Conservation (phyloP, 2,113 vertebrate species). For the Megalops atlanticus region DNA sequence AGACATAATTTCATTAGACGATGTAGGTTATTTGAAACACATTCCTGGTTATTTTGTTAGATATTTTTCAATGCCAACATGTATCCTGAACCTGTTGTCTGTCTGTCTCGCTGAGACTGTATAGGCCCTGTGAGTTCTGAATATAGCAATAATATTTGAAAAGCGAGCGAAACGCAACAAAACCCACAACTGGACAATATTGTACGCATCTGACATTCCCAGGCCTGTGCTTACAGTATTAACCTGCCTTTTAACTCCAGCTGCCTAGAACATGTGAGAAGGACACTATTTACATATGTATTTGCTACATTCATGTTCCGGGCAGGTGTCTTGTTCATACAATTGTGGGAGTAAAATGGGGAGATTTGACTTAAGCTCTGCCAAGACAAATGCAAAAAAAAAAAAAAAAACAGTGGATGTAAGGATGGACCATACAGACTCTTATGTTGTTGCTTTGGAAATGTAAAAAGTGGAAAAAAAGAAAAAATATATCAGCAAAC, state of each 20-base stretch:
- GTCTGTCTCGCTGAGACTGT: constrained; percentile 28
- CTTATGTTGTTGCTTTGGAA: constrained; percentile 33
- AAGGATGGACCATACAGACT: not conserved
- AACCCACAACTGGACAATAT: constrained; percentile 37
- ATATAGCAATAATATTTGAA: constrained; percentile 72
- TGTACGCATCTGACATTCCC: constrained; percentile 49
- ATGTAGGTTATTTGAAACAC: constrained; percentile 35
- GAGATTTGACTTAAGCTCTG: not conserved
- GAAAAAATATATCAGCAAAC: not conserved
- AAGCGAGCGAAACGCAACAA: constrained; percentile 32
- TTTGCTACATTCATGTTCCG: not conserved
- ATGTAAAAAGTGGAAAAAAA: constrained; percentile 15
- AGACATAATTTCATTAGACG: constrained; percentile 24
- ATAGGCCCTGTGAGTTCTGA: constrained; percentile 47
- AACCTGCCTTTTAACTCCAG: constrained; percentile 66
- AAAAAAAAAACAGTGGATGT: not conserved
- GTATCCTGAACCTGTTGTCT: not conserved
- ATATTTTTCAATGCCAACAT: constrained; percentile 33
- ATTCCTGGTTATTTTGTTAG: constrained; percentile 51
- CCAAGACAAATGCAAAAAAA: constrained; percentile 49
- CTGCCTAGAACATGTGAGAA: constrained; percentile 53
- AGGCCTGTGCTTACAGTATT: constrained; percentile 55
- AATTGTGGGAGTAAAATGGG: not conserved
- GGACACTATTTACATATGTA: constrained; percentile 18
- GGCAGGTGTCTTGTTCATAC: not conserved